These are phyloP conservation scores for Phortica okadai DNA, from an alignment of 2,888 invertebrate species.

Conservation along the genomic window DNA sequence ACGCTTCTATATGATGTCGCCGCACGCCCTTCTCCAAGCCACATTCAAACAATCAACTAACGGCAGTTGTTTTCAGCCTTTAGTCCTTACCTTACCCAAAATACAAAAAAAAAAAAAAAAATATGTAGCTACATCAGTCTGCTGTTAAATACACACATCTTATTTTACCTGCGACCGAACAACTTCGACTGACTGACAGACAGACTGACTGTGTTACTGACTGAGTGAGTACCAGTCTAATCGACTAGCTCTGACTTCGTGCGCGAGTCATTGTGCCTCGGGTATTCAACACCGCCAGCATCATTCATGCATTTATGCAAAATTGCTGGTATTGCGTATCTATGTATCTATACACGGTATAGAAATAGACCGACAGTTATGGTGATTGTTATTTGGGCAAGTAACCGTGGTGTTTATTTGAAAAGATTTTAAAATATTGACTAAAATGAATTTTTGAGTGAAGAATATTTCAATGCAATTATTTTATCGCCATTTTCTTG, in stretches of 20 bases:
- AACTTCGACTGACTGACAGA: constrained; percentile 46
- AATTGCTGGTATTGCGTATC: constrained; percentile 24
- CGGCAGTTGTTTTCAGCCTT: not conserved
- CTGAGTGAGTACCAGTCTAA: constrained; percentile 50
- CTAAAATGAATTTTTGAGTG: not conserved
- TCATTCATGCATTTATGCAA: constrained; percentile 28
- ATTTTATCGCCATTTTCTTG: no score
- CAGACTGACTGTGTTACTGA: constrained; percentile 36
- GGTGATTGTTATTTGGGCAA: not conserved
- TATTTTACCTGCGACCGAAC: constrained; percentile 37
- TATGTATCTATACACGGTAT: not conserved
- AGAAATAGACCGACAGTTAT: constrained; percentile 17
- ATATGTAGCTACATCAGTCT: constrained; percentile 12
- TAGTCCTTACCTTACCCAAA: not conserved
- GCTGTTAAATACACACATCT: constrained; percentile 41
- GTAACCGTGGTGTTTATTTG: not conserved
- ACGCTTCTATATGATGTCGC: not conserved
- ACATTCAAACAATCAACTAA: constrained; percentile 20
- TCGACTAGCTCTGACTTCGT: constrained; percentile 43
- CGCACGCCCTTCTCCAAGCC: not conserved
- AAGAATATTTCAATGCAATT: no score
- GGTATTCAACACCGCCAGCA: not conserved
- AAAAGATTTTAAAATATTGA: not conserved
- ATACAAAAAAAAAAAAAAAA: not conserved
- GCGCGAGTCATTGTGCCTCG: constrained; percentile 30